A percentile compares a stretch with the other conserved stretches of the same genome.
Evolutionary conservation across 2,113 vertebrate genomes (phyloP).

Genomic region (Litocranius walleri): DNA sequence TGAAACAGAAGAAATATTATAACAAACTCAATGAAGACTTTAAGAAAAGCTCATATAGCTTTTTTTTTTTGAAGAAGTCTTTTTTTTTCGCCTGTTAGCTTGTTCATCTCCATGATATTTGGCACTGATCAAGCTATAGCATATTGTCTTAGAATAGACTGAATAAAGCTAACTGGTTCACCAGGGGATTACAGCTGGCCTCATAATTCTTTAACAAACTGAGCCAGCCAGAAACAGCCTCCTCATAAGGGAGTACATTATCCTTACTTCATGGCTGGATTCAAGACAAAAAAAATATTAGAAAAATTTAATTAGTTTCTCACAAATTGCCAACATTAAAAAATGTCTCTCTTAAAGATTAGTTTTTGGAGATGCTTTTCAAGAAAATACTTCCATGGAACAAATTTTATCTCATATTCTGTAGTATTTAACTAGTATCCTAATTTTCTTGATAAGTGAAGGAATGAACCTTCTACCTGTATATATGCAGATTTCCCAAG

Average conservation of each 20-base stretch:
- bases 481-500: background rate
- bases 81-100: background rate
- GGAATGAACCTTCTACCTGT: background rate
- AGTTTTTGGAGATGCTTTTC: constrained; percentile 5
- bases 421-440: background rate
- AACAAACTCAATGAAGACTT: background rate
- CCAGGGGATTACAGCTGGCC: background rate
- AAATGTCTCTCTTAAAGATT: background rate
- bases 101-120: background rate
- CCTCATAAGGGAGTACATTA: background rate
- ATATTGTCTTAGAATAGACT: background rate
- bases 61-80: background rate
- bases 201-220: background rate
- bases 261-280: background rate
- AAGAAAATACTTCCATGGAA: background rate
- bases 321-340: background rate
- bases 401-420: background rate
- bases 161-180: background rate
- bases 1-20: background rate
- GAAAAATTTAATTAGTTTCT: background rate
- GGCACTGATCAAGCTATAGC: background rate
- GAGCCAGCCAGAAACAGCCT: background rate
- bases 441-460: background rate
- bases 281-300: background rate
- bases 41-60: background rate